Evolutionary conservation across 2,888 invertebrate genomes (phyloP).

Genomic region (Colostygia pectinataria): DNA sequence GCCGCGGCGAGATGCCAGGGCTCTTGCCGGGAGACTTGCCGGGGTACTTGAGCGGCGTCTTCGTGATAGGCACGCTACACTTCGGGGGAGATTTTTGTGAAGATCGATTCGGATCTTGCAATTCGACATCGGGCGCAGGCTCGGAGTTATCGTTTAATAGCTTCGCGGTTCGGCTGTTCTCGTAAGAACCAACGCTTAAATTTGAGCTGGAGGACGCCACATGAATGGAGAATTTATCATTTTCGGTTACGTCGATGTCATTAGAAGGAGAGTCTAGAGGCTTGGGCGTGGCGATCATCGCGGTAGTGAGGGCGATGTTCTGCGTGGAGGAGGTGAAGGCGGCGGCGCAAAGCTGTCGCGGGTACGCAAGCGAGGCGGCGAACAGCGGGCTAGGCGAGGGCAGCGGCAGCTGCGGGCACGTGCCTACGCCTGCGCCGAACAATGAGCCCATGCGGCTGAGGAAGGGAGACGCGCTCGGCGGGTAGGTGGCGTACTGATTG

Average conservation of each 20-base stretch:
- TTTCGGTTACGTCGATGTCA: slow-evolving; percentile 65
- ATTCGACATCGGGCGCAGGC: slow-evolving; percentile 51
- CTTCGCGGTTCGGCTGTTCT: slow-evolving; percentile 61
- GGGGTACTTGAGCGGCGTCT: slow-evolving; percentile 84
- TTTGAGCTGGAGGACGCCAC: slow-evolving; percentile 64
- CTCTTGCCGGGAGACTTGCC: slow-evolving; percentile 86
- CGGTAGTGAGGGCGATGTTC: slow-evolving; percentile 91
- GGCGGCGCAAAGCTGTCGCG: slow-evolving; percentile 86
- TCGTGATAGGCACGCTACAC: slow-evolving; percentile 55
- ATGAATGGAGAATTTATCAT: slow-evolving; percentile 66
- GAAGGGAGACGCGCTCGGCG: slow-evolving; percentile 83
- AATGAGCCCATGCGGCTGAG: slow-evolving; percentile 84
- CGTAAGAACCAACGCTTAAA: slow-evolving; percentile 65
- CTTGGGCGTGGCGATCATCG: slow-evolving; percentile 87
- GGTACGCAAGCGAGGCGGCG: slow-evolving; percentile 85
- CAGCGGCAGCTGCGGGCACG: slow-evolving; percentile 85
- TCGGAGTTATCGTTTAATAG: slow-evolving; percentile 67
- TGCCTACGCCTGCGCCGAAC: slow-evolving; percentile 82
- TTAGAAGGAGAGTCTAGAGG: slow-evolving; percentile 70
- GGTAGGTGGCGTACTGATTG: slow-evolving; percentile 77
- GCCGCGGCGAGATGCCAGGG: slow-evolving; percentile 87
- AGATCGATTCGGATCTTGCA: slow-evolving; percentile 47
- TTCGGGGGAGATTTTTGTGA: slow-evolving; percentile 58
- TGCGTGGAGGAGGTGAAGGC: slow-evolving; percentile 92
- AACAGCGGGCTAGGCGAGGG: slow-evolving; percentile 87